These are phyloP conservation scores for Neria commutata DNA, from an alignment of 2,888 invertebrate genomes.

Conservation along the genomic window DNA sequence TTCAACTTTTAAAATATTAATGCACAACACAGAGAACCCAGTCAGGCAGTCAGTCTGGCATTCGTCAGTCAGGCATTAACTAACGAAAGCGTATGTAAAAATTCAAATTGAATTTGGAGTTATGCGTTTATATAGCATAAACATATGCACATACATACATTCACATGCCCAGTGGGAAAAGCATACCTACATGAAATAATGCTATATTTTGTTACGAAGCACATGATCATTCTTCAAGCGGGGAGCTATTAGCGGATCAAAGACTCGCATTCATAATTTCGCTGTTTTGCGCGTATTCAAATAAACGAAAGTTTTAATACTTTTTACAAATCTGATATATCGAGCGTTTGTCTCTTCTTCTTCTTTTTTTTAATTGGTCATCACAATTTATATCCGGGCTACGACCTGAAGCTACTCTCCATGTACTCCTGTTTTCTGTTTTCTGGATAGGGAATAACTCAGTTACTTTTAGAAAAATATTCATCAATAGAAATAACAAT, in stretches of 20 bases:
- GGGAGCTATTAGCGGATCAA: background rate
- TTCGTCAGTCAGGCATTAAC: constrained; percentile 21
- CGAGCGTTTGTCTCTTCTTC: background rate
- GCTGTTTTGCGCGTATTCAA: too few species aligned
- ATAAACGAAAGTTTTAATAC: too few species aligned
- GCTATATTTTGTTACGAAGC: background rate
- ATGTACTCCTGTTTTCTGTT: background rate
- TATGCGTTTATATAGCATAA: background rate
- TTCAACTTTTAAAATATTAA: constrained; percentile 27
- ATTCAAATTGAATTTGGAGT: constrained; percentile 27
- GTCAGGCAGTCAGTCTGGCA: constrained; percentile 22
- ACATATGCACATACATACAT: background rate
- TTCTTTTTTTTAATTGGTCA: too few species aligned
- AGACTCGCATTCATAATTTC: too few species aligned
- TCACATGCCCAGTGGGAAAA: background rate
- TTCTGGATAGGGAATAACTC: too few species aligned
- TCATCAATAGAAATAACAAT: too few species aligned
- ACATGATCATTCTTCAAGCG: background rate
- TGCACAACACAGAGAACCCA: constrained; percentile 32
- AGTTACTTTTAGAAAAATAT: too few species aligned
- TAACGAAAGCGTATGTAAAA: constrained; percentile 16
- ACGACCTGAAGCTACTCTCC: background rate
- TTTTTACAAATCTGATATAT: too few species aligned
- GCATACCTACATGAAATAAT: background rate
- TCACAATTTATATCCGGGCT: background rate